These are phyloP conservation scores for Lithobius niger DNA, from an alignment of 1,140 invertebrate species.

Conservation along the genomic window DNA sequence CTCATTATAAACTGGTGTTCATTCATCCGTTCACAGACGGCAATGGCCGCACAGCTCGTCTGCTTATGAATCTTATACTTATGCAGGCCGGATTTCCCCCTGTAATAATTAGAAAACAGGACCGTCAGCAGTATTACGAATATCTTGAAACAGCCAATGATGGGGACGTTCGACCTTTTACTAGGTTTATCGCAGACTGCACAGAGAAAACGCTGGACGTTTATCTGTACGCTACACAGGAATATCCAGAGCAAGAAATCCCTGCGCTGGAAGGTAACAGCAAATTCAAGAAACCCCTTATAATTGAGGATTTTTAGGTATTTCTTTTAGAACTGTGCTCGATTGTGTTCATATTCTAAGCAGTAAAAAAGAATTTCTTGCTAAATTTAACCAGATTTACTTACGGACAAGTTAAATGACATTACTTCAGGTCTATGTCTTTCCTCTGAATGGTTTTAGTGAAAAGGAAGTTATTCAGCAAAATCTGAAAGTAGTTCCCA, in stretches of 20 bases:
- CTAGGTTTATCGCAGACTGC: conserved; percentile 87
- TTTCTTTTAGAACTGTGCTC: no score
- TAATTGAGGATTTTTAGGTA: not conserved
- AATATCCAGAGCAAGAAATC: conserved; percentile 34
- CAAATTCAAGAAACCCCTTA: not conserved
- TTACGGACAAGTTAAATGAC: no score
- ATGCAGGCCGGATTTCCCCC: conserved; percentile 96
- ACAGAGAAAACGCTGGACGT: conserved; percentile 86
- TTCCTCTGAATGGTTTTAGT: no score
- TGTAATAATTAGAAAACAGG: conserved; percentile 85
- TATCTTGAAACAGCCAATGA: conserved; percentile 77
- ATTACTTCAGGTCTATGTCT: no score
- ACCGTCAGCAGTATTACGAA: conserved; percentile 60
- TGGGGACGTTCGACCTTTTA: conserved; percentile 82
- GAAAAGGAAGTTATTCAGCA: no score
- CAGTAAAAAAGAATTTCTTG: no score
- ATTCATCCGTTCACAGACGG: conserved; percentile 89
- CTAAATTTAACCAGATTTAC: no score
- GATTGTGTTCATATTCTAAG: no score
- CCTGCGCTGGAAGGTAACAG: conserved; percentile 31
- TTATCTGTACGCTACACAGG: conserved; percentile 66
- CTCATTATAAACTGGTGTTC: conserved; percentile 91
- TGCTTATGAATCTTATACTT: conserved; percentile 94
- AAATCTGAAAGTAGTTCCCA: no score
- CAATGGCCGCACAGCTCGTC: conserved; percentile 83